A percentile compares a stretch with the other conserved stretches of the same genome.
Conservation (phyloP, 2,113 vertebrate genomes). For the Anarhynchus alexandrinus region DNA sequence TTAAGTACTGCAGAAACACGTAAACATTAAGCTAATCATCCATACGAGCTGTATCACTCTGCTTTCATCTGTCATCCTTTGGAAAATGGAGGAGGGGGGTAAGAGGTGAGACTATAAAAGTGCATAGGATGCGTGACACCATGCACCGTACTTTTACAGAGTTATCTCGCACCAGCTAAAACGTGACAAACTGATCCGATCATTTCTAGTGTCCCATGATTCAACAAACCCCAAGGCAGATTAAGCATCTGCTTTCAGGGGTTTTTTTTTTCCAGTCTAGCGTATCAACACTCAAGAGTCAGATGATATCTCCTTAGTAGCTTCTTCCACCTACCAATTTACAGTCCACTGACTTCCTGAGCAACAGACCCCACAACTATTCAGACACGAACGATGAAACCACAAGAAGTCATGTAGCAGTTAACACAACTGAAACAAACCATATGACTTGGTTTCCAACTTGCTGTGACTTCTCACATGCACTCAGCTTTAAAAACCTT, state of each 20-base stretch:
- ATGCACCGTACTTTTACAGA: neutral
- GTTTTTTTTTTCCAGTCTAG: neutral
- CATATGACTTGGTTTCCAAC: neutral
- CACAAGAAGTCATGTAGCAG: neutral
- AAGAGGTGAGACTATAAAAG: neutral
- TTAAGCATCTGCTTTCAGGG: neutral
- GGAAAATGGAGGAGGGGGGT: neutral
- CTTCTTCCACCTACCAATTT: neutral
- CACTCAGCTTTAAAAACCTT: neutral
- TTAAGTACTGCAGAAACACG: neutral
- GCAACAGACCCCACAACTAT: neutral
- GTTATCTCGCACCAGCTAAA: neutral
- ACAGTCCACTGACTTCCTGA: neutral
- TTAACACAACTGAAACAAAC: neutral
- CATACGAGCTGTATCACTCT: neutral
- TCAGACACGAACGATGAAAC: neutral
- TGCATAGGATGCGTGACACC: neutral
- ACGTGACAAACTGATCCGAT: neutral
- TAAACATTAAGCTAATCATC: neutral
- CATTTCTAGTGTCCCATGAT: neutral
- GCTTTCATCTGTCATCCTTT: neutral
- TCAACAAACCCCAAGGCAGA: slow-evolving; percentile 2
- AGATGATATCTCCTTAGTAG: neutral
- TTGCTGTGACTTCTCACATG: neutral
- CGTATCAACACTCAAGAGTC: neutral